Evolutionary conservation across 2,888 invertebrate genomes (phyloP), one percentile per base, ranked within the genome.

Genomic region (Graphium colonna): DNA sequence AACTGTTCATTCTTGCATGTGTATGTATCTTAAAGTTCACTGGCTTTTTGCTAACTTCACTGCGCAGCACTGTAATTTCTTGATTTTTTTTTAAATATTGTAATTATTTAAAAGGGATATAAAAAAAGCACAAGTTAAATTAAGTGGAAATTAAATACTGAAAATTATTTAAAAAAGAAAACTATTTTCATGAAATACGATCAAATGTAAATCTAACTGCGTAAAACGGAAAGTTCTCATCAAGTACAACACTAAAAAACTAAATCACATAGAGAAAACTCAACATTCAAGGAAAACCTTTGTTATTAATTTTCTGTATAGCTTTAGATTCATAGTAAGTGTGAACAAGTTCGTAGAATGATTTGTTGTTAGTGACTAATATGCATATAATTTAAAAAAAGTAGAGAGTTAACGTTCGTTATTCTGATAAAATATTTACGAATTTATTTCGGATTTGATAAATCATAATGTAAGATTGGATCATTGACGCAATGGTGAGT

Each of bases 391-490:
- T 52, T 38, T 21, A 57, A 16, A 50, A 55, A 46, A 47, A 21
- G 50, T 45, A 38, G 36, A 52, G 28, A 38, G 47, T 21, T n/a
- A 49, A 54, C 17, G n/a, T n/a, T n/a, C n/a, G n/a, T n/a, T n/a
- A n/a, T n/a, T n/a, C n/a, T n/a, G n/a, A n/a, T n/a, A n/a, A 38
- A 48, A 55, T 52, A 59, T 56, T 56, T 53, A 39, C 7, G 4
- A 31, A 38, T 17, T 45, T 39, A 45, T 63, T 51, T 46, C 47
- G 49, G 57, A 60, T 58, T 59, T 55, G 56, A 59, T 62, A 64
- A 64, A 71, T 70, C 68, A 79, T 65, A 66, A 79, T 81, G 77
- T 75, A 73, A 79, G 75, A 71, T 73, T 67, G 70, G 67, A 69
- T 65, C 57, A 36, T 59, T 73, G 66, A 68, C 67, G 69, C 61